Base-by-base conservation (phyloP, 2,888 invertebrate species). In the Pantelozetes paolii region DNA sequence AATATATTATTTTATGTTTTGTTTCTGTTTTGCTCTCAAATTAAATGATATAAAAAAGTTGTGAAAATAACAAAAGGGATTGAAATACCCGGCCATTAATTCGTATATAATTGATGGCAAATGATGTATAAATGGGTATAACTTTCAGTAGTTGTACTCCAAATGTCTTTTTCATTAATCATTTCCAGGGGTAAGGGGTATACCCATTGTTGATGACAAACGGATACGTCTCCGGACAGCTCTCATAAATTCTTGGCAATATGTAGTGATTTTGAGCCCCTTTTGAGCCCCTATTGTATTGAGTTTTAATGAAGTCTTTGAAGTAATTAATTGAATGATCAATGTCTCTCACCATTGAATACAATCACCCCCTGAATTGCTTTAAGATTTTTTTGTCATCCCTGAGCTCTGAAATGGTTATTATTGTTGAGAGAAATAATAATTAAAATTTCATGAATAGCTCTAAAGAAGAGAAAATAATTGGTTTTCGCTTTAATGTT, bases 121-220 rank as follows among this genome's bases (percentile, higher is more conserved):
- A 57, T 57, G 57, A 57, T 57, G 30, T 57, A 57, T 28, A 57
- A 28, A 57, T 57, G 8, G 23, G 26, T 13, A 6, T 54, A 18
- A 54, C 9, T 54, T 54, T 26, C 23, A 54, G 11, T 57, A 28
- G 13, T 28, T 45, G 45, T 45, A 11, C 36, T 36, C 36, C 36
- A 57, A 57, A 57, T 57, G 57, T 18, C 15, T 57, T n/a, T 57
- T 30, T 30, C 57, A 57, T 57, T 57, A 57, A 57, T 57, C 57
- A 57, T 30, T 13, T 54, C 5, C 36, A 9, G 36, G 36, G 36
- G 6, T 9, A 36, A 36, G 9, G 36, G 36, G 36, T 36, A 36
- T 36, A 36, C 36, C 36, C 36, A 9, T 9, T 36, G 6, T 36
- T 9, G 36, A 36, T 36, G 9, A 36, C 36, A n/a, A n/a, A n/a